Base-by-base conservation (phyloP, 2,113 vertebrate species). In the Falco punctatus region DNA sequence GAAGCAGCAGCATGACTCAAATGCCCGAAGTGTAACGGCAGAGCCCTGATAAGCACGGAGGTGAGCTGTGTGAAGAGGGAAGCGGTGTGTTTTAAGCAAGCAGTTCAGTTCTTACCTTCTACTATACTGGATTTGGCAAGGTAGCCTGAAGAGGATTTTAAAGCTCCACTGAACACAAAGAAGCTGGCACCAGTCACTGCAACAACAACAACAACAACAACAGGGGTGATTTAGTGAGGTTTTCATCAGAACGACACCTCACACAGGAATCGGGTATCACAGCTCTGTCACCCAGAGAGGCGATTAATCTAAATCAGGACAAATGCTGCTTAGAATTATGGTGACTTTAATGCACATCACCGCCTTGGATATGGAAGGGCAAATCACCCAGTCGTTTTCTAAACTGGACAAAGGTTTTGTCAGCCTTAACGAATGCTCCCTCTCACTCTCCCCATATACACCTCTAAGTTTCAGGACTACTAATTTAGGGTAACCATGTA, bases 111-210 rank as follows among this genome's bases (percentile, higher is more conserved):
- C 98, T 98, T 98, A 99, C 99, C 99, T 99, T 99, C 99, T 35
- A 99, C 99, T 42, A 99, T 99, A 98, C 99, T 99, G 96, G 99
- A 99, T 97, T 99, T 99, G 95, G 99, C 99, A 90, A 99, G 98
- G 97, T 98, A 99, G 85, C 99, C 99, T 11, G 99, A 99, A 70
- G 99, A 99, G 67, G 99, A 98, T 97, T 99, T 99, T 97, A 99
- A 97, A 96, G 99, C 99, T 18, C 99, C 99, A 55, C 99, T 99
- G 98, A 99, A 99, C 95, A 99, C 99, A 96, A 99, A 99, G 98
- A 99, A 99, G 96, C 99, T 99, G 97, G 99, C 99, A 92, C 99
- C 99, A 59, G 99, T 99, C 90, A 99, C 99, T 99, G 97, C 73
- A 98, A 98, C 33, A 77, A 94, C 32, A 35, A 35, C 35, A 35